These are phyloP conservation scores for Todiramphus chloris DNA, from an alignment of 2,113 vertebrate species.

Conservation along the genomic window DNA sequence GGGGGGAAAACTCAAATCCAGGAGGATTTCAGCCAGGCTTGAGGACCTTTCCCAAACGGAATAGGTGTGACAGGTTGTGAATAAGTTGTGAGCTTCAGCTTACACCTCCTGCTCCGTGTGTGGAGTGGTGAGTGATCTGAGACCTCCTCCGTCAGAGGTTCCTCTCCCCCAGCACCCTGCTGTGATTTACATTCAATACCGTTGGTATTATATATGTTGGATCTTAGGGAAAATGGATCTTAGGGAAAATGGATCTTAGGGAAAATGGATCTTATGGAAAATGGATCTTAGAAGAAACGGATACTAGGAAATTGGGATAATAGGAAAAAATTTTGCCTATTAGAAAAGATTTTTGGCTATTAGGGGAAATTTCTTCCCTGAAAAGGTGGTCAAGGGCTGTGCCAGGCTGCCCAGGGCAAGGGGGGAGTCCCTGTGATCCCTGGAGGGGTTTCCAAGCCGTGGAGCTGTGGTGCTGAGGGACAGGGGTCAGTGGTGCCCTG, in stretches of 20 bases:
- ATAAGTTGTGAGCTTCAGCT: not conserved
- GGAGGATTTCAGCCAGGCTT: not conserved
- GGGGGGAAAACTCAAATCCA: not conserved
- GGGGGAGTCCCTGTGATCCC: not conserved
- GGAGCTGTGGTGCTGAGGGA: not conserved
- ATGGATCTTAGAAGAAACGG: too few relatives aligned
- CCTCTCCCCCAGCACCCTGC: not conserved
- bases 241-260: too few relatives aligned
- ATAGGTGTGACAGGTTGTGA: not conserved
- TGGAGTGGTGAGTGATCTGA: not conserved
- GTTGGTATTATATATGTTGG: too few relatives aligned
- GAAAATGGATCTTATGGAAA: too few relatives aligned
- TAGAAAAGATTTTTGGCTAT: too few relatives aligned
- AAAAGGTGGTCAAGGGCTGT: not conserved
- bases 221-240: too few relatives aligned
- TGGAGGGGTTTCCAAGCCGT: not conserved
- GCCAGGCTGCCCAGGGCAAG: too few relatives aligned
- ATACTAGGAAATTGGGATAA: too few relatives aligned
- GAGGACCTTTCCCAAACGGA: not conserved
- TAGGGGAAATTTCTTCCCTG: not conserved
- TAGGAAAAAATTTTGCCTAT: too few relatives aligned
- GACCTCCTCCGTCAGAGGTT: not conserved
- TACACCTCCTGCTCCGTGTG: not conserved
- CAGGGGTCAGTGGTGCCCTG: not conserved
- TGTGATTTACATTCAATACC: not conserved